Evolutionary conservation across 2,797 vertebrate genomes (phyloP).

Genomic region (Linurgus olivaceus): DNA sequence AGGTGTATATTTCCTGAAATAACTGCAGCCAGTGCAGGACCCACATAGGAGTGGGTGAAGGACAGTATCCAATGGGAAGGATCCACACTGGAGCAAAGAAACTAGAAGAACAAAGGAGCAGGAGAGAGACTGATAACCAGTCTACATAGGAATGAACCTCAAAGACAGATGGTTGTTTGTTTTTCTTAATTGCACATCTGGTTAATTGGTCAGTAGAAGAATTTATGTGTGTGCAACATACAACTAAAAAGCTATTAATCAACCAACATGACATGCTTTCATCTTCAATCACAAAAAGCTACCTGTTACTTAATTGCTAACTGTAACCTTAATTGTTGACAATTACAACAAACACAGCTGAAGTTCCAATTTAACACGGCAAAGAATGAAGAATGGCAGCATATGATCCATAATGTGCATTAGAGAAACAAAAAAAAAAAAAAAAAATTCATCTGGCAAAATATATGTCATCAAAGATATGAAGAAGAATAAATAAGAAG

Average conservation of each 20-base stretch:
- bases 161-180: not conserved
- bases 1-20: not conserved
- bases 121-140: not conserved
- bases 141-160: not conserved
- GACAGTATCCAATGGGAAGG: not conserved
- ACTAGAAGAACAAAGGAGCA: not conserved
- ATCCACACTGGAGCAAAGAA: not conserved
- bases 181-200: not conserved
- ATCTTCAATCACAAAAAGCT: not conserved
- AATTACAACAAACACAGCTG: not conserved
- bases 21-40: not conserved
- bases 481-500: not conserved
- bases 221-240: not conserved
- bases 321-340: not conserved
- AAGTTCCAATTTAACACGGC: not conserved
- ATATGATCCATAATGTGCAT: not conserved
- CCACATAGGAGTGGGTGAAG: not conserved
- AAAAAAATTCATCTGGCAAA: not conserved
- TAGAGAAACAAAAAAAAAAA: not conserved
- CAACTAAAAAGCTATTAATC: not conserved
- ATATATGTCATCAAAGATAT: not conserved
- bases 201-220: conserved; percentile 14
- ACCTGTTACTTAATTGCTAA: not conserved
- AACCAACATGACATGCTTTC: not conserved
- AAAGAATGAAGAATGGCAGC: not conserved